phyloP scores from a whole-genome alignment of 2,888 invertebrate genomes.

The Catocala nupta region DNA sequence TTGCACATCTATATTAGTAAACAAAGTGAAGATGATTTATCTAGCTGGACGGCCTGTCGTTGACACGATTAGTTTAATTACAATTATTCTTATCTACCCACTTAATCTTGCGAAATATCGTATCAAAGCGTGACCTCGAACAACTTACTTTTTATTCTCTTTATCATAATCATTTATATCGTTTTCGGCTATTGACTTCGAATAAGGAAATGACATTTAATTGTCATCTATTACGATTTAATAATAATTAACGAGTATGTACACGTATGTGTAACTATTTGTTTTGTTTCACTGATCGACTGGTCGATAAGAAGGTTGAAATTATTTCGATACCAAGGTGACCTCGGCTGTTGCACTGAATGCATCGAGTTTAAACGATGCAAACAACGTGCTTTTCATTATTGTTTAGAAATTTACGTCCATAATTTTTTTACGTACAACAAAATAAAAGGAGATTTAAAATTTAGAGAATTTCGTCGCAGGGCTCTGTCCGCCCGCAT shows the following conservation, averaged over 20 bases:
- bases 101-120: slow-evolving; percentile 15
- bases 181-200: slow-evolving; percentile 67
- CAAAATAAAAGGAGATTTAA: slow-evolving; percentile 76
- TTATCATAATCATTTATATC: slow-evolving; percentile 39
- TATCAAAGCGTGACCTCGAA: slow-evolving; percentile 26
- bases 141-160: slow-evolving; percentile 29
- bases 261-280: slow-evolving; percentile 37
- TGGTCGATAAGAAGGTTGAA: slow-evolving; percentile 52
- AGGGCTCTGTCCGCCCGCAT: slow-evolving; percentile 84
- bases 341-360: slow-evolving; percentile 42
- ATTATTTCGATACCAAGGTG: slow-evolving; percentile 56
- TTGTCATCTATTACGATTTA: slow-evolving; percentile 51
- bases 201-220: slow-evolving; percentile 63
- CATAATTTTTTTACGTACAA: slow-evolving; percentile 48
- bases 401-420: slow-evolving; percentile 30
- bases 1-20: neutral
- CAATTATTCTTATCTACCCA: slow-evolving; percentile 13
- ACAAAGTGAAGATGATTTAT: neutral
- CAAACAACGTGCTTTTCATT: slow-evolving; percentile 25
- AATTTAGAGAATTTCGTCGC: slow-evolving; percentile 83
- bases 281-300: slow-evolving; percentile 50
- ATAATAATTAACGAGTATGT: slow-evolving; percentile 30
- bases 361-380: slow-evolving; percentile 28
- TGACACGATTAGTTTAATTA: slow-evolving; percentile 12
- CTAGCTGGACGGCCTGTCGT: neutral